Base-by-base conservation (phyloP, 2,888 invertebrate genomes). In the Latrodectus elegans region DNA sequence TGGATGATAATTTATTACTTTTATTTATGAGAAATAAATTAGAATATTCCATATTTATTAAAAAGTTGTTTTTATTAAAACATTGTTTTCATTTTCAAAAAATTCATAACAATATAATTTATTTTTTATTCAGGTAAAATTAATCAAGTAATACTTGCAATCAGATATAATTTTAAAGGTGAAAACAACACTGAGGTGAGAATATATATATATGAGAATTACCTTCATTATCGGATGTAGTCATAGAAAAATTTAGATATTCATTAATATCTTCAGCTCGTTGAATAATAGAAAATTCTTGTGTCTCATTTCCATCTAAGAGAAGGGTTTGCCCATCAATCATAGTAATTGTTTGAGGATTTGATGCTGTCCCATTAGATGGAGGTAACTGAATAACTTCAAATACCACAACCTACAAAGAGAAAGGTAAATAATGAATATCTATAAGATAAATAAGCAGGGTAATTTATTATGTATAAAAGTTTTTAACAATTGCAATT, bases 391-490 rank as follows among this genome's bases (percentile, higher is more conserved):
- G 96, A 71, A 97, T 96, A 12, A 97, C 96, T 93, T 97, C 97
- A 15, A 97, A 93, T n/a, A 97, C 96, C 75, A 97, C 96, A 91
- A 96, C 96, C 92, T 96, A 96, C 90, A 76, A 72, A 6, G 8
- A 8, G 12, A 52, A 17, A 15, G 38, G 11, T 14, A 8, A 12
- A 26, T 4, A 14, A 38, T 12, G 26, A 38, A 26, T 10, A 60
- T 15, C 22, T 22, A 22, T 22, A 22, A 22, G 22, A 22, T 22
- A 22, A 22, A 22, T 22, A 22, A 22, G 1, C 22, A 22, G 22
- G 22, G 22, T 22, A 22, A 22, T 22, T 22, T 22, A 22, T 22
- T 0, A 22, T 22, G 1, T 22, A 1, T 22, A 22, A 22, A 22
- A 22, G 22, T 1, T 22, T 22, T 22, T 22, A 22, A 22, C 22